Evolutionary conservation across 2,797 vertebrate genomes (phyloP).

Genomic region (Crenichthys baileyi): DNA sequence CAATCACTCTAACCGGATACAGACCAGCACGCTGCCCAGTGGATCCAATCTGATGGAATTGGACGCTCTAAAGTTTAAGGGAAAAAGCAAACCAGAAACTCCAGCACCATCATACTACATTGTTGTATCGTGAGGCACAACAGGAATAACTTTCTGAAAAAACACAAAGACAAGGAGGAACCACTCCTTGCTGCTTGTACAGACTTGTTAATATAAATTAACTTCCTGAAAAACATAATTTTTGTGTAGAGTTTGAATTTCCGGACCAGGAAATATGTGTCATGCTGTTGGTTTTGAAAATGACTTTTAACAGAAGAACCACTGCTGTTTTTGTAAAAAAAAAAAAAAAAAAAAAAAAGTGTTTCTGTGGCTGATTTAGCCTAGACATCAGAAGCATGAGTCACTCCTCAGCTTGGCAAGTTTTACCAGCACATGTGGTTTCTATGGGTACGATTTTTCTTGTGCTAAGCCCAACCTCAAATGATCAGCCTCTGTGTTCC

Average conservation of each 20-base stretch:
- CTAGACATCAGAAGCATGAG: constrained; percentile 47
- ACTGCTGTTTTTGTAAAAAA: background rate
- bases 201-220: constrained; percentile 29
- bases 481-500: constrained; percentile 6
- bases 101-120: constrained; percentile 66
- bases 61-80: constrained; percentile 21
- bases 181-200: constrained; percentile 12
- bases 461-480: constrained; percentile 35
- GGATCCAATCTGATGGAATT: constrained; percentile 61
- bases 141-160: constrained; percentile 15
- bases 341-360: background rate
- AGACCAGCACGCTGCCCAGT: constrained; percentile 55
- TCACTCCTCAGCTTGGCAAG: constrained; percentile 49
- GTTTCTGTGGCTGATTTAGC: constrained; percentile 17
- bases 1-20: constrained; percentile 36
- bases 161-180: background rate
- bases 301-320: constrained; percentile 4
- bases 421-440: constrained; percentile 60
- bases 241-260: background rate
- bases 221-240: constrained; percentile 35
- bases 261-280: constrained; percentile 9
- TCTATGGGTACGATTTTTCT: constrained; percentile 62
- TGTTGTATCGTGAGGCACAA: constrained; percentile 24
- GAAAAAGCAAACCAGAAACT: constrained; percentile 39
- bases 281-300: background rate